Percentiles rank a stretch among this genome's conserved stretches.
These are phyloP conservation scores for Dipodomys merriami DNA, from an alignment of 2,113 vertebrate species.

Conservation along the genomic window DNA sequence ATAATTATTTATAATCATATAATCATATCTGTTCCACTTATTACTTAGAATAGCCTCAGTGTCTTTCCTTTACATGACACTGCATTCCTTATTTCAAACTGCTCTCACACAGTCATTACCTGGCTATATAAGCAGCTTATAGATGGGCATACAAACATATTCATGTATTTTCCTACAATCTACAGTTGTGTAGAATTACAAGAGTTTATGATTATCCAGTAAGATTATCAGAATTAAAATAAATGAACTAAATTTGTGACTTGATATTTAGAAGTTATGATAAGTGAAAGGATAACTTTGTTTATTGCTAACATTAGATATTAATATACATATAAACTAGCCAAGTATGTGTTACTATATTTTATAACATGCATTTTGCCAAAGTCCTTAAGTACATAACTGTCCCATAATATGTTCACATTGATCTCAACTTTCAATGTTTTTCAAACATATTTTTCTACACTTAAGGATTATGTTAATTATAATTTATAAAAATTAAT, in stretches of 20 bases:
- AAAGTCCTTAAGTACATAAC: constrained; percentile 14
- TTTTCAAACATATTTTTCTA: neutral
- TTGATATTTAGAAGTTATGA: neutral
- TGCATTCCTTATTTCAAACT: no score
- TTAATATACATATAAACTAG: neutral
- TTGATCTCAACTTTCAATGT: neutral
- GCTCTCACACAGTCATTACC: no score
- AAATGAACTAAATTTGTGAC: neutral
- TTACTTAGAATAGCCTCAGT: neutral
- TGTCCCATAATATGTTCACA: neutral
- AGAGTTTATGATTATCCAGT: neutral
- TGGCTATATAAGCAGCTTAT: no score
- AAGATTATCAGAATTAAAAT: constrained; percentile 12
- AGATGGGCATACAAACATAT: neutral
- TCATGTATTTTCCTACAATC: neutral
- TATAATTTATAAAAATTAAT: neutral
- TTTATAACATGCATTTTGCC: neutral
- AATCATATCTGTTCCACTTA: neutral
- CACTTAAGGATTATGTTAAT: neutral
- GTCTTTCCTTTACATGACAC: neutral
- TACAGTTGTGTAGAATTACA: neutral
- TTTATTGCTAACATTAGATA: neutral
- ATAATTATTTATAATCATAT: neutral
- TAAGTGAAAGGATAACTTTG: neutral
- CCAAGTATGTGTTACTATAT: neutral